Conservation (phyloP, 1,140 invertebrate genomes). For the Platyura marginata region DNA sequence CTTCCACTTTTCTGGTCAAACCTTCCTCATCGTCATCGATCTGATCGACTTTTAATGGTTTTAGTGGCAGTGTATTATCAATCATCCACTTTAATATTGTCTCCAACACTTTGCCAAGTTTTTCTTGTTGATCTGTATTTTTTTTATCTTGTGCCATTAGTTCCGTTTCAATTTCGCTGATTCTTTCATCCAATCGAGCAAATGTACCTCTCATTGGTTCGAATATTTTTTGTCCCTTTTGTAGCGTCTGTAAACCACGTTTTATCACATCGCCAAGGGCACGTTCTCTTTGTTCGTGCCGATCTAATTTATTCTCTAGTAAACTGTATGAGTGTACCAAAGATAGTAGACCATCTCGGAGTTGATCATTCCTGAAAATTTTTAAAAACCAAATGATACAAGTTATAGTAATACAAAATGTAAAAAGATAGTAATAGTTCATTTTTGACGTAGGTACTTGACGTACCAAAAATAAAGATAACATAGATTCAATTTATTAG, state of each 20-base stretch:
- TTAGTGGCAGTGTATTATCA: constrained; percentile 21
- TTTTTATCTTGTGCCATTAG: constrained; percentile 30
- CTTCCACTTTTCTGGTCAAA: constrained; percentile 32
- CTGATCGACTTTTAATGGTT: constrained; percentile 14
- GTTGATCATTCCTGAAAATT: constrained; percentile 52
- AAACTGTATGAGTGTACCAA: constrained; percentile 61
- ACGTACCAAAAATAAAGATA: too few relatives aligned
- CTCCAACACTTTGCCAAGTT: constrained; percentile 42
- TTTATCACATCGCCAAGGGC: constrained; percentile 61
- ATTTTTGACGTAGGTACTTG: too few relatives aligned
- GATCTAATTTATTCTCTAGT: constrained; percentile 62
- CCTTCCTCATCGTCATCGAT: constrained; percentile 30
- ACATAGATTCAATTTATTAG: too few relatives aligned
- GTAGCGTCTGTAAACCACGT: constrained; percentile 45
- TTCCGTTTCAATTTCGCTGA: constrained; percentile 48
- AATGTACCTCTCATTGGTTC: constrained; percentile 47
- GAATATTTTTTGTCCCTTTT: constrained; percentile 47
- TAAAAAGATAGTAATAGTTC: too few relatives aligned
- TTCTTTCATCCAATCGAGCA: constrained; percentile 41
- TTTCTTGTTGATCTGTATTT: constrained; percentile 35
- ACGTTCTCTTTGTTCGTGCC: constrained; percentile 64
- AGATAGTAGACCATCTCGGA: constrained; percentile 60
- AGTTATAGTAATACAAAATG: too few relatives aligned
- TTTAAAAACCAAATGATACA: too few relatives aligned
- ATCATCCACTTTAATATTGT: constrained; percentile 42